Base-by-base conservation (phyloP, 2,113 vertebrate genomes). In the Acanthisitta chloris region DNA sequence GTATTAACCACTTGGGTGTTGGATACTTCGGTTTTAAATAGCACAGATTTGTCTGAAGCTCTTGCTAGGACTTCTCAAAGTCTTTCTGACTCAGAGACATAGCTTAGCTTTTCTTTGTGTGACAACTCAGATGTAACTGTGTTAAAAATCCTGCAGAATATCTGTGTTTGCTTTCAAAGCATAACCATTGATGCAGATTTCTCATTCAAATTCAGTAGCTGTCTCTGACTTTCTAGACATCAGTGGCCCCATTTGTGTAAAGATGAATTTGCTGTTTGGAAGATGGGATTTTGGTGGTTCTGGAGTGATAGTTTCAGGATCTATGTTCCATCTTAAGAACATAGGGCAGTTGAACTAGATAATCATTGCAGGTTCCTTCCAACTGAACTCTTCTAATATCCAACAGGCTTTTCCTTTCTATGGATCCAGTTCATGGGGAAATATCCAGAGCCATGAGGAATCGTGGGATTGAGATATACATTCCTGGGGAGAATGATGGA, bases 371-470 rank as follows among this genome's bases (percentile, higher is more conserved):
- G 33, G 29, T 78, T 5, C 5, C 15, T 91, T 87, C 18, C 13
- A 87, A 10, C 8, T 52, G 7, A 89, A 48, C 51, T 81, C 2
- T 79, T 81, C 29, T 67, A 18, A 85, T 65, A 70, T 42, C 74
- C 66, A 48, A 71, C 94, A 99, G 99, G 86, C 97, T 99, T 90
- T 99, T 99, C 94, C 98, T 99, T 86, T 98, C 99, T 64, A 99
- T 99, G 99, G 99, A 99, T 98, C 99, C 99, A n/a, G 72, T 95
- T 9, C 99, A 99, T 21, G 99, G 99, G 31, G 99, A 99, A 97
- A 99, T 99, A 97, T 99, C 99, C 81, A 98, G 99, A 94, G 99
- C 99, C 59, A 99, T 99, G 99, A 97, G 99, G 92, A 99, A 99
- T 97, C 98, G 99, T 90, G 99, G 99, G 31, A 98, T 99, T 88